A percentile compares a stretch with the other conserved stretches of the same genome.
Evolutionary conservation across 2,888 invertebrate genomes (phyloP).

Genomic region (Dendrolimus pini): DNA sequence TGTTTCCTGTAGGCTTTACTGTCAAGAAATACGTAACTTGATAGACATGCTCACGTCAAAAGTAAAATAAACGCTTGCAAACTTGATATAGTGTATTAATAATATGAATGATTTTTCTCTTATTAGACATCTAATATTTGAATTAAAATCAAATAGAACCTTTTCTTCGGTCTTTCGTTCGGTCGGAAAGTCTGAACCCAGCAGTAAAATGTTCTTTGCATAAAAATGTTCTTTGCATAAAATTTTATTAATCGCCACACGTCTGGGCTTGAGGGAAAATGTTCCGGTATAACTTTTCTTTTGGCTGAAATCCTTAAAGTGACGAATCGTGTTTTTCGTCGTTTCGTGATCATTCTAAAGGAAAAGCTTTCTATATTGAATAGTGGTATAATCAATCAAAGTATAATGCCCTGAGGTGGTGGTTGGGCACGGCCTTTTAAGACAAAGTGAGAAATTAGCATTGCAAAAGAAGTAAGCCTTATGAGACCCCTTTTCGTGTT

Average conservation of each 20-base stretch:
- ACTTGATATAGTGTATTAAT: no score
- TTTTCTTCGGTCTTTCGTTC: no score
- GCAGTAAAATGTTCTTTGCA: neutral
- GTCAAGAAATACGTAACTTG: no score
- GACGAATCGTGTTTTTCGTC: conserved; percentile 19
- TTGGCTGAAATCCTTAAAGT: conserved; percentile 15
- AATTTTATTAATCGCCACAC: neutral
- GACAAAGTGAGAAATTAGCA: conserved; percentile 11
- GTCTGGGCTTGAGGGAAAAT: neutral
- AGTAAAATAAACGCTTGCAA: no score
- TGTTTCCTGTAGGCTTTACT: no score
- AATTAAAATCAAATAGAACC: no score
- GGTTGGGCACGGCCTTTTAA: conserved; percentile 10
- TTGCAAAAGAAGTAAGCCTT: conserved; percentile 2
- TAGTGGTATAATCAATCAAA: conserved; percentile 27
- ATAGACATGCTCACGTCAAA: no score
- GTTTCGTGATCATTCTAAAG: conserved; percentile 9
- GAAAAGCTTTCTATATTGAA: conserved; percentile 22
- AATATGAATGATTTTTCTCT: no score
- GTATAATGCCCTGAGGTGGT: conserved; percentile 14
- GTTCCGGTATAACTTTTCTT: neutral
- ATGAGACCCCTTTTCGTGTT: no score
- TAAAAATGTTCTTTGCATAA: neutral
- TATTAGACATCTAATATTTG: no score
- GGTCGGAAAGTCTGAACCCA: no score